A percentile compares a stretch with the other conserved stretches of the same genome.
Evolutionary conservation across 2,797 vertebrate species (phyloP).

Genomic region (Rhynchonycteris naso): DNA sequence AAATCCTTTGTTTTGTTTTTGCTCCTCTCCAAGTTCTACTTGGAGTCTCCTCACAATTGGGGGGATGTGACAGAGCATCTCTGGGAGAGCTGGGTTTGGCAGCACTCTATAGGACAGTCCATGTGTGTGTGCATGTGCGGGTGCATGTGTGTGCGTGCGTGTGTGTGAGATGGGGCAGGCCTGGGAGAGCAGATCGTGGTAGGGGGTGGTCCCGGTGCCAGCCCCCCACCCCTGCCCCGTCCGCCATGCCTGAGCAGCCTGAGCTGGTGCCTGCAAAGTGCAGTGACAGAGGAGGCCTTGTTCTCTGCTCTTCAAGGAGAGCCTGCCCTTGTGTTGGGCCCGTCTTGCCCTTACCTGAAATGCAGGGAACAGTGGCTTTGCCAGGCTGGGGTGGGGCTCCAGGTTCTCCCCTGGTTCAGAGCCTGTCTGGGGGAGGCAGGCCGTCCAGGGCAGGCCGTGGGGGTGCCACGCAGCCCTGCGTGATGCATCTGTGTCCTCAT

Average conservation of each 20-base stretch:
- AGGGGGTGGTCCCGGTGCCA: neutral
- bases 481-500: constrained; percentile 1
- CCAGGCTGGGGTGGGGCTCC: neutral
- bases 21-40: neutral
- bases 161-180: neutral
- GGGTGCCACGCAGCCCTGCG: fast-evolving
- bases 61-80: neutral
- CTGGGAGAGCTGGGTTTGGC: neutral
- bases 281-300: neutral
- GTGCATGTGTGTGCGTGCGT: neutral
- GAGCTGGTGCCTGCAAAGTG: neutral
- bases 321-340: neutral
- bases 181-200: neutral
- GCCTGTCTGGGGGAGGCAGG: neutral
- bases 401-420: neutral
- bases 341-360: neutral
- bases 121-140: fast-evolving
- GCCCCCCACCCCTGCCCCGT: fast-evolving
- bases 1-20: neutral
- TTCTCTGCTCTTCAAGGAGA: neutral
- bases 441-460: neutral
- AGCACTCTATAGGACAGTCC: neutral
- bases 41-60: neutral
- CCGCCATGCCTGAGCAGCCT: neutral
- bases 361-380: neutral